Evolutionary conservation across 2,797 vertebrate genomes (phyloP), one percentile per base, ranked within the genome.

Genomic region (Leuciscus waleckii): DNA sequence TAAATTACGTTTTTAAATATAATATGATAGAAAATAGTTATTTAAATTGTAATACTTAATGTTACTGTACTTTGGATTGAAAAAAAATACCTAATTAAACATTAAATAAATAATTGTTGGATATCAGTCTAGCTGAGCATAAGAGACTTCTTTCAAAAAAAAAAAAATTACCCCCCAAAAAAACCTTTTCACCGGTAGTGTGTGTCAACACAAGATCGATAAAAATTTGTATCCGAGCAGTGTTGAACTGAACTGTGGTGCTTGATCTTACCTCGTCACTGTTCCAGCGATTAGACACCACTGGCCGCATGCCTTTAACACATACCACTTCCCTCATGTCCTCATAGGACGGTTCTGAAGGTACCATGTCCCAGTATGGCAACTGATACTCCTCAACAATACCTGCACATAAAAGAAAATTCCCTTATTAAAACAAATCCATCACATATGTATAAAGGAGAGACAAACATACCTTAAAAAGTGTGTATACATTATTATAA

Each of bases 261-360:
- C 19, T 56, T 9, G n/a, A 71, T 85, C 65, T 94, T 90, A 99
- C 98, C 94, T 99, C 98, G 85, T 99, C 97, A 6, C 97, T 97
- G 91, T 98, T 99, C 98, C 98, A 99, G 65, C 98, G 96, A 91
- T 99, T 99, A 0, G 97, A 98, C 49, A 98, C 96, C 0, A 97
- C 93, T 0, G 98, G 98, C 58, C 98, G 93, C 7, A 97, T 92
- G 11, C 97, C 96, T 88, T 99, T 99, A 19, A 99, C 97, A 91
- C 98, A 99, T 26, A 99, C 97, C 65, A 98, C 97, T 92, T 99
- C 98, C 89, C 97, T 93, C 98, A 99, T 98, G 91, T 99, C 98
- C 86, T 99, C 98, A 0, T 97, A 99, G 1, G 98, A 98, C 0
- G 98, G 98, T 86, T 99, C 98, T 1, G 90, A 96, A 56, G 98